Evolutionary conservation across 2,888 invertebrate genomes (phyloP).

Genomic region (Neria commutata): DNA sequence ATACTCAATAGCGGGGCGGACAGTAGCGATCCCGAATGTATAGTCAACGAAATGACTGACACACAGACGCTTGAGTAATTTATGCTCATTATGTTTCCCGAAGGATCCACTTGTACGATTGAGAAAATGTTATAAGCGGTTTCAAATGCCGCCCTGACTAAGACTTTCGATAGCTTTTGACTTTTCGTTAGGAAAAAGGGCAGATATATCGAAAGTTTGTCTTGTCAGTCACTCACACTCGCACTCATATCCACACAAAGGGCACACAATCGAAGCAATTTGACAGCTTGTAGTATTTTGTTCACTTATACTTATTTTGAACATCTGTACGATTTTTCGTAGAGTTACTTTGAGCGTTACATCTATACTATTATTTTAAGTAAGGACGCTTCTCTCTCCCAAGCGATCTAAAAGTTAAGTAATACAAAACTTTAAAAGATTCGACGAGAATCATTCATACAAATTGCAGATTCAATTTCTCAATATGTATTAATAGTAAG

Average conservation of each 20-base stretch:
- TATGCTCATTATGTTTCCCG: too few relatives aligned
- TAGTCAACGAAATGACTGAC: too few relatives aligned
- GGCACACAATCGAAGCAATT: neutral
- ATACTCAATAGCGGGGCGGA: slow-evolving; percentile 30
- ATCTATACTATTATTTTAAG: neutral
- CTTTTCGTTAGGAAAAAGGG: neutral
- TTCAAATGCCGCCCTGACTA: neutral
- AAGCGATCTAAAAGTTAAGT: too few relatives aligned
- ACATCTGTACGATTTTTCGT: neutral
- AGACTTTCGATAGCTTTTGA: neutral
- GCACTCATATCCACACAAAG: neutral
- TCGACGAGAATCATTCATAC: too few relatives aligned
- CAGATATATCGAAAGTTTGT: neutral
- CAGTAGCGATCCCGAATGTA: too few relatives aligned
- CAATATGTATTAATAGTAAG: too few relatives aligned
- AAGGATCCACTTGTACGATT: too few relatives aligned
- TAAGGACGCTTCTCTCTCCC: too few relatives aligned
- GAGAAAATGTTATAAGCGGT: neutral
- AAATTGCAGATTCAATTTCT: too few relatives aligned
- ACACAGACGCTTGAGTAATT: too few relatives aligned
- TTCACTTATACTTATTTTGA: neutral
- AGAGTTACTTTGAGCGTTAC: neutral
- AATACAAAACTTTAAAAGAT: too few relatives aligned
- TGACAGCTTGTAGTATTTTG: neutral
- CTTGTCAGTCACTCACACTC: neutral